Percentiles rank a stretch among this genome's conserved stretches.
Evolutionary conservation across 2,113 vertebrate species (phyloP).

Genomic region (Tretioscincus oriximinensis): DNA sequence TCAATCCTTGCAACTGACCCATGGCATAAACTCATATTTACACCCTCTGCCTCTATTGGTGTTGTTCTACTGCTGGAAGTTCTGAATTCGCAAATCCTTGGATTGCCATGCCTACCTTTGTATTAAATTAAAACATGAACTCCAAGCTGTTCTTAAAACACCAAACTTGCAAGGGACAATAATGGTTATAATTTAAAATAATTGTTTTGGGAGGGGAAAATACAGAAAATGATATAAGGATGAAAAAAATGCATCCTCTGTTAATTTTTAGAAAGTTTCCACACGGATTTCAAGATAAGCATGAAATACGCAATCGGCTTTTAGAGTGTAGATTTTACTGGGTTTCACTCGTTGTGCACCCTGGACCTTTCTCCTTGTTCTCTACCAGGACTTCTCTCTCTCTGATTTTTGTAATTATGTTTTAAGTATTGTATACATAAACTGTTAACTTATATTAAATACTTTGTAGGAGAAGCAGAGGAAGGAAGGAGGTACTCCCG

Average conservation of each 20-base stretch:
- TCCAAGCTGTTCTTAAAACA: background rate
- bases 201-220: background rate
- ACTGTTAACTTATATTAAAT: no score
- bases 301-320: no score
- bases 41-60: background rate
- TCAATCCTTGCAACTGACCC: background rate
- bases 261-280: background rate
- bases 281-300: no score
- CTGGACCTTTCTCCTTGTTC: no score
- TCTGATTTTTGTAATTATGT: no score
- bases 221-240: background rate
- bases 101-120: background rate
- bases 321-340: no score
- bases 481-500: no score
- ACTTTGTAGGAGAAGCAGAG: no score
- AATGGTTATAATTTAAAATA: background rate
- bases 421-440: no score
- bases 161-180: background rate
- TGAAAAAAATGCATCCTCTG: background rate
- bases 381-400: no score
- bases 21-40: background rate
- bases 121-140: background rate
- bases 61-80: background rate
- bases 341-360: no score
- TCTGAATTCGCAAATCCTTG: conserved; percentile 11